Evolutionary conservation across 2,888 invertebrate genomes (phyloP).

Genomic region (Vannuccia rotundouncinata): DNA sequence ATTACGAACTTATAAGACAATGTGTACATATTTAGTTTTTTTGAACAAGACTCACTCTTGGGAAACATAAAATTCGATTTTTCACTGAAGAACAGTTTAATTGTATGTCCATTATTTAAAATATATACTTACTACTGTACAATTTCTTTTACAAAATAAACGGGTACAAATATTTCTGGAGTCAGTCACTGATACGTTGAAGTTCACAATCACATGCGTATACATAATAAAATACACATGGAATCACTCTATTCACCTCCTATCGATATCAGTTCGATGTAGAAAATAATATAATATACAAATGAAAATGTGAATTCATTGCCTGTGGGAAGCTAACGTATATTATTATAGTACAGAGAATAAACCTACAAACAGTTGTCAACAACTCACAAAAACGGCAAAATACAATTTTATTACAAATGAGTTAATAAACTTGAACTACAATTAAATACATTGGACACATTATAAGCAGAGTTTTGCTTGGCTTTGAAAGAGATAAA

Average conservation of each 20-base stretch:
- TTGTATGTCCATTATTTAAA: neutral
- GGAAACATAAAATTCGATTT: too few species aligned
- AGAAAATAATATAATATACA: neutral
- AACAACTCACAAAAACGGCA: too few species aligned
- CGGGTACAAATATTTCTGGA: neutral
- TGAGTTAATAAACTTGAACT: too few species aligned
- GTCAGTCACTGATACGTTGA: neutral
- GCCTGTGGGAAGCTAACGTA: neutral
- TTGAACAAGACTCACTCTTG: too few species aligned
- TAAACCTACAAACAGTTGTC: neutral
- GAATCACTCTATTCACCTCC: neutral
- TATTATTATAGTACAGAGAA: neutral
- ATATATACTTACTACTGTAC: neutral
- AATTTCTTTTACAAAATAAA: slow-evolving; percentile 9
- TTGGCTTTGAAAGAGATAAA: neutral
- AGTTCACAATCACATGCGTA: neutral
- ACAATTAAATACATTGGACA: too few species aligned
- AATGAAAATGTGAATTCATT: neutral
- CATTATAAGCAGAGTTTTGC: neutral
- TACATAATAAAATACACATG: neutral
- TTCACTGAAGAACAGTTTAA: too few species aligned
- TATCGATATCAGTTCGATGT: neutral
- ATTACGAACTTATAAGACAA: neutral
- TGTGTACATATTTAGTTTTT: too few species aligned
- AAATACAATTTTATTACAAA: too few species aligned